phyloP scores from a whole-genome alignment of 2,888 invertebrate species.

The Clepsis dumicolana region DNA sequence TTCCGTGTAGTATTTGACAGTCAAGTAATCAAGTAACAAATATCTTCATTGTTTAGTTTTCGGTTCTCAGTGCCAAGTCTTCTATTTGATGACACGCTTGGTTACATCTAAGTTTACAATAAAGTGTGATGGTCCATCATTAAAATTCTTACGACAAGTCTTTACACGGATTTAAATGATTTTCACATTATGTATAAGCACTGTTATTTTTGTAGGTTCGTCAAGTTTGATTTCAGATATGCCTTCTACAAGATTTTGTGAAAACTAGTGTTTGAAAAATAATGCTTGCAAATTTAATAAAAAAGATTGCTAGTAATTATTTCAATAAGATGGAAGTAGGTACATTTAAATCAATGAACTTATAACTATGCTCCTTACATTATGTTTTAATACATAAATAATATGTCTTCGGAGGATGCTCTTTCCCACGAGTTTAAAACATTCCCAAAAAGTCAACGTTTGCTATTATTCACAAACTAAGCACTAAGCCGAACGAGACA shows the following conservation, averaged over 20 bases:
- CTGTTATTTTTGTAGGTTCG: too few species aligned
- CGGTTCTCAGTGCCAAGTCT: conserved; percentile 31
- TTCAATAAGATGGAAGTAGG: too few species aligned
- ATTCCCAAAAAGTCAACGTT: not conserved
- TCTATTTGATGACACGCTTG: conserved; percentile 25
- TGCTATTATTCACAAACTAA: conserved; percentile 17
- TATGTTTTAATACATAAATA: too few species aligned
- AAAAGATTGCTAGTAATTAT: too few species aligned
- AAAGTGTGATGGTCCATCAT: not conserved
- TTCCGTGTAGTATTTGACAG: conserved; percentile 49
- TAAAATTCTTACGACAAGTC: conserved; percentile 4
- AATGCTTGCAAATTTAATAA: too few species aligned
- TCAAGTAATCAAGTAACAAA: conserved; percentile 43
- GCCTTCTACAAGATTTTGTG: too few species aligned
- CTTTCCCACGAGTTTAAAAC: not conserved
- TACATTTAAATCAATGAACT: too few species aligned
- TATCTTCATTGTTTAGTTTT: conserved; percentile 42
- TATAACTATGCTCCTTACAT: too few species aligned
- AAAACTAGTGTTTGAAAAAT: too few species aligned
- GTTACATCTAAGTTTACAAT: conserved; percentile 4
- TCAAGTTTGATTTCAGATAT: too few species aligned
- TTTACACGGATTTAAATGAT: not conserved
- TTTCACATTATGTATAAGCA: not conserved
- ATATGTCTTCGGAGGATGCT: too few species aligned
- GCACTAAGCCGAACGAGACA: conserved; percentile 36